These are phyloP conservation scores for Lordiphosa stackelbergi DNA, from an alignment of 1,140 invertebrate species.

Conservation along the genomic window DNA sequence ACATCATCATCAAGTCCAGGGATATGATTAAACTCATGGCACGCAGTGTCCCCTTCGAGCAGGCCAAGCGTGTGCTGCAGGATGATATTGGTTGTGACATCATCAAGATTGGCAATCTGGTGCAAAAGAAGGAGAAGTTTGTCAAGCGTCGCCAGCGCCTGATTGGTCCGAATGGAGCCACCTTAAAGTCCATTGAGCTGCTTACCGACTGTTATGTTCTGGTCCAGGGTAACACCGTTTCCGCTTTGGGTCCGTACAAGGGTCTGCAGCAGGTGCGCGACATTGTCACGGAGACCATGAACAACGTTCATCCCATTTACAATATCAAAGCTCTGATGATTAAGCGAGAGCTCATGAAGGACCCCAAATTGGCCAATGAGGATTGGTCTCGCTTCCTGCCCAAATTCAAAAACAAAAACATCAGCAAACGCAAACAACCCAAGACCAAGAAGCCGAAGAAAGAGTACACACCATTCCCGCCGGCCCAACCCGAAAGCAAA, in stretches of 20 bases:
- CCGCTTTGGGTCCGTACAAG: conserved; percentile 95
- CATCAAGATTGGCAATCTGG: conserved; percentile 96
- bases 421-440: conserved; percentile 89
- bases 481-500: conserved; percentile 93
- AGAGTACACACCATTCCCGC: conserved; percentile 98
- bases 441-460: conserved; percentile 92
- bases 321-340: conserved; percentile 99
- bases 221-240: conserved; percentile 98
- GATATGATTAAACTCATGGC: conserved; percentile 97
- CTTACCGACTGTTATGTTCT: conserved; percentile 98
- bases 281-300: conserved; percentile 98
- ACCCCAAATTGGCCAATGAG: conserved; percentile 94
- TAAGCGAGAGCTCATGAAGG: conserved; percentile 95
- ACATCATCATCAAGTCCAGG: conserved; percentile 96
- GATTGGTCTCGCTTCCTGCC: conserved; percentile 98
- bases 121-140: conserved; percentile 96
- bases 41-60: conserved; percentile 97
- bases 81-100: conserved; percentile 97
- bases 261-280: conserved; percentile 94
- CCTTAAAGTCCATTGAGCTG: conserved; percentile 97
- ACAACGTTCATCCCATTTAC: conserved; percentile 99
- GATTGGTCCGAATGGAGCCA: conserved; percentile 97
- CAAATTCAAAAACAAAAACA: conserved; percentile 95
- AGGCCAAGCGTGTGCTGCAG: conserved; percentile 89
- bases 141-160: conserved; percentile 95